Conservation (phyloP, 2,797 vertebrate genomes). For the Lepus townsendii region DNA sequence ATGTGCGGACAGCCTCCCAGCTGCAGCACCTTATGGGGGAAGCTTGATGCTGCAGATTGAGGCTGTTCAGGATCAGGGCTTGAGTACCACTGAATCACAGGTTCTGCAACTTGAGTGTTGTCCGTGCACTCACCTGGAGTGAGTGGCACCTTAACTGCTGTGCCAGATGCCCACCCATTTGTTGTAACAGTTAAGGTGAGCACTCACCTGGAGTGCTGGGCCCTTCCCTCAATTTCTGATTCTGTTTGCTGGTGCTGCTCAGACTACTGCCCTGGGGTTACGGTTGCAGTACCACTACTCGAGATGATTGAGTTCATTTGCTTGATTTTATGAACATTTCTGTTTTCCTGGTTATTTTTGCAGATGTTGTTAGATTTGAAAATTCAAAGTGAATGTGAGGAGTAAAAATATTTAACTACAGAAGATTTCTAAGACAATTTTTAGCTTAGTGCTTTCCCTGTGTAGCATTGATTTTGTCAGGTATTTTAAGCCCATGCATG, state of each 20-base stretch:
- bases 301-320: conserved; percentile 3
- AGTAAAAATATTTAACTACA: background rate
- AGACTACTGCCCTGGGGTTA: background rate
- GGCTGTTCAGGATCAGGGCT: background rate
- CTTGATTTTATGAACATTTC: background rate
- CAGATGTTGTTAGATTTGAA: conserved; percentile 24
- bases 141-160: too few species aligned
- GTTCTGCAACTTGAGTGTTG: background rate
- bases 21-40: background rate
- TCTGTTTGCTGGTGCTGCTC: background rate
- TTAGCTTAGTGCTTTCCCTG: background rate
- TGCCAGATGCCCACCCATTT: too few species aligned
- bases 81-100: background rate
- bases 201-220: background rate
- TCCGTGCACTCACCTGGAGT: background rate
- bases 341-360: conserved; percentile 39
- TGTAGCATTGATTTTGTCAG: background rate
- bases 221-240: background rate
- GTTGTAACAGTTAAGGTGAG: too few species aligned
- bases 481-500: background rate
- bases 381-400: background rate
- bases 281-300: background rate
- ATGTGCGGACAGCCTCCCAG: background rate
- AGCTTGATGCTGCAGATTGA: rapidly evolving
- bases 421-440: background rate